These are phyloP conservation scores for Spinus pinus DNA, from an alignment of 2,797 vertebrate species.

Conservation along the genomic window DNA sequence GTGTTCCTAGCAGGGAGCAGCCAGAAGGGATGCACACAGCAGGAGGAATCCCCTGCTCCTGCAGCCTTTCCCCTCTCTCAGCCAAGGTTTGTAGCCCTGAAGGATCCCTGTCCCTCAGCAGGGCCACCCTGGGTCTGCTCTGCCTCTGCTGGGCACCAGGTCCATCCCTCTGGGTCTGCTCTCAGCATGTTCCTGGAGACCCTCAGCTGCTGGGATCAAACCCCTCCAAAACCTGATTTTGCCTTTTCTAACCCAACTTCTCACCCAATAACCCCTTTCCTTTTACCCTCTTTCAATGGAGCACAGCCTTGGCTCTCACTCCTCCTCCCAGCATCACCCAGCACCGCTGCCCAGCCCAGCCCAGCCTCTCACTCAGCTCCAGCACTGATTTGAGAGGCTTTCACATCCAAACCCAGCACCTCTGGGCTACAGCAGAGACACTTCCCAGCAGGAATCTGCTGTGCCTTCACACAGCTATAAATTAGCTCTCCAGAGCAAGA, in stretches of 20 bases:
- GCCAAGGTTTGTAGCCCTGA: background rate
- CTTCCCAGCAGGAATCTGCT: background rate
- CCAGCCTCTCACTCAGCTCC: background rate
- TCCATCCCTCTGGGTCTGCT: background rate
- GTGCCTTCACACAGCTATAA: background rate
- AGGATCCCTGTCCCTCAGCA: background rate
- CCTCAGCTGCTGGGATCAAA: background rate
- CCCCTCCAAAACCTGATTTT: background rate
- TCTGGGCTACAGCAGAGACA: background rate
- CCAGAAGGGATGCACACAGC: background rate
- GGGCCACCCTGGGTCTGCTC: fast-evolving
- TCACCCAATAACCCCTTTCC: background rate
- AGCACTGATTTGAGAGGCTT: background rate
- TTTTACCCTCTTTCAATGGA: background rate
- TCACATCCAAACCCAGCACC: background rate
- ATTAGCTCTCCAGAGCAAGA: background rate
- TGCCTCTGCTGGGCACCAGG: background rate
- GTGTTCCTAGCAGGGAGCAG: background rate
- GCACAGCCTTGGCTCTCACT: fast-evolving
- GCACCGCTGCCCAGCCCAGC: background rate
- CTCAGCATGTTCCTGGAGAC: background rate
- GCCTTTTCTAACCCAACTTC: background rate
- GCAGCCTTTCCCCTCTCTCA: background rate
- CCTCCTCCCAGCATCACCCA: background rate
- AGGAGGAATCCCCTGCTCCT: background rate